Evolutionary conservation across 2,888 invertebrate genomes (phyloP), one percentile per base, ranked within the genome.

Genomic region (Hoplodrina ambigua): DNA sequence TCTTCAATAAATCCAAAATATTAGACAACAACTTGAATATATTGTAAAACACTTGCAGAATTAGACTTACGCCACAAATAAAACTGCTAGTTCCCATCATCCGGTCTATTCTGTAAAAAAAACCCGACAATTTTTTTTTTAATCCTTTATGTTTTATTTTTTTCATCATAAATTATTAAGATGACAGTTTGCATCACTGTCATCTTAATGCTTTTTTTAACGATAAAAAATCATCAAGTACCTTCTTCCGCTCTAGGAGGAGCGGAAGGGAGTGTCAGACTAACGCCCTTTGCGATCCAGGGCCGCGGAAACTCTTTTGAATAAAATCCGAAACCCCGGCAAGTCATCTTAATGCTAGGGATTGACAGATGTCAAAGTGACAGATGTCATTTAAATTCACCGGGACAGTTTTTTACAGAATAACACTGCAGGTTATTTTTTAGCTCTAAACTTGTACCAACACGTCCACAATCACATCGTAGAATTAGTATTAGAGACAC

Each of bases 391-490:
- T 17, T 15, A 46, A 46, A 46, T 5, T 46, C 17, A 17, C 41
- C 8, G 3, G 13, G 3, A 2, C 17, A 46, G 46, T 17, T 46
- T 46, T 4, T 46, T 46, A 17, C 46, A 46, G 46, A 46, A 46
- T 46, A 46, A 3, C 4, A 15, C 17, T 15, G 17, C 37, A 49
- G 57, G 72, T 71, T 71, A 61, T 81, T 61, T 20, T 54, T 41
- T 60, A 60, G 19, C 33, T 58, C n/a, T 58, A 50, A 54, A 81
- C 70, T 76, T 63, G 53, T 8, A 44, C 62, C 33, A 59, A 81
- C 55, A 70, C 80, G 82, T 79, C 79, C 80, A 73, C 17, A 54
- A 37, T n/a, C 79, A 82, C 80, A 64, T 52, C 8, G 10, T 72
- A 64, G 56, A 44, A 11, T 3, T 82, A 81, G 60, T 33, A 52